Evolutionary conservation across 64 coral and sea anemone genomes (phyloP).

Genomic region (Trachythela sp.): DNA sequence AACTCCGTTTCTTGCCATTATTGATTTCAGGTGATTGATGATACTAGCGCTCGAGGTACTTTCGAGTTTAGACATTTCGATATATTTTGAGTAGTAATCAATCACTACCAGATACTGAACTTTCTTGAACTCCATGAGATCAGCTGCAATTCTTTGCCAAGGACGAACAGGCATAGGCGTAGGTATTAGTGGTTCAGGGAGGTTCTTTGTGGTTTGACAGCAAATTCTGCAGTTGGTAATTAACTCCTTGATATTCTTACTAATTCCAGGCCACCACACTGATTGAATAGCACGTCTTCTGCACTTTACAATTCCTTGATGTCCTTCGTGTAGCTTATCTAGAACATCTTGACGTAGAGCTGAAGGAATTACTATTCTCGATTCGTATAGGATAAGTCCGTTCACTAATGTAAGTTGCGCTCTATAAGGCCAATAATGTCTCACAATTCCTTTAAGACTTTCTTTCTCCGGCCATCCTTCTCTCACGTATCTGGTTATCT

Average conservation of each 20-base stretch:
- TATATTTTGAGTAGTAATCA: neutral
- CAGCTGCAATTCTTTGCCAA: constrained; percentile 1
- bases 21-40: neutral
- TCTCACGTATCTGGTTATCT: neutral
- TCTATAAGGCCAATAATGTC: neutral
- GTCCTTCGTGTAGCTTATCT: neutral
- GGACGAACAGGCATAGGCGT: neutral
- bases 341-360: no score
- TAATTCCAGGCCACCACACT: neutral
- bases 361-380: neutral
- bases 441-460: neutral
- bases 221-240: neutral
- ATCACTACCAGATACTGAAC: neutral
- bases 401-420: neutral
- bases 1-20: neutral
- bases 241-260: neutral
- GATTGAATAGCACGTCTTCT: neutral
- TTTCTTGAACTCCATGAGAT: neutral
- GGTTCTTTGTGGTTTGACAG: neutral
- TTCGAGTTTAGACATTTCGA: neutral
- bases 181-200: neutral
- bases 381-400: neutral
- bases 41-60: neutral
- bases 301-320: neutral
- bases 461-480: neutral